Evolutionary conservation across 2,888 invertebrate genomes (phyloP).

Genomic region (Pristionchus entomophagus): DNA sequence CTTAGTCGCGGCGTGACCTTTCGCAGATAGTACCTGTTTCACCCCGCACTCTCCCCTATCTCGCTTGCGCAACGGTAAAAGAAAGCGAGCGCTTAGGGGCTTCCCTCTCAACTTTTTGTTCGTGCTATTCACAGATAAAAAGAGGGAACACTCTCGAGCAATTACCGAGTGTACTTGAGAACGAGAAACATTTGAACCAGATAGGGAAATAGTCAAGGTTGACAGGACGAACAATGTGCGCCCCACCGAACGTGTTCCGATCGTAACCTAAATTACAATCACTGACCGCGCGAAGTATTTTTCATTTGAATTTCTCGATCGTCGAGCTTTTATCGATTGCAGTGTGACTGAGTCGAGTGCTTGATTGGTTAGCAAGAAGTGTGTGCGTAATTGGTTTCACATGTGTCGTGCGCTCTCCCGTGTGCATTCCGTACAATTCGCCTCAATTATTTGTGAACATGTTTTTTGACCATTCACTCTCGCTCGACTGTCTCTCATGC

Average conservation of each 20-base stretch:
- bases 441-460: slow-evolving; percentile 16
- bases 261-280: background rate
- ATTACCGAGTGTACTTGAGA: slow-evolving; percentile 18
- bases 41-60: background rate
- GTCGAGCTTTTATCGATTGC: background rate
- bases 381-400: slow-evolving; percentile 4
- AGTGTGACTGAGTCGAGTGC: background rate
- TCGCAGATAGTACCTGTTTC: slow-evolving; percentile 36
- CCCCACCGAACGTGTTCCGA: background rate
- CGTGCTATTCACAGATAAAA: slow-evolving; percentile 14
- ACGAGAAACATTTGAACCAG: slow-evolving; percentile 12
- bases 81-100: background rate
- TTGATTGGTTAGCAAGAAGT: background rate
- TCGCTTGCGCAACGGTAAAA: slow-evolving; percentile 3
- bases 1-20: slow-evolving; percentile 13
- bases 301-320: background rate
- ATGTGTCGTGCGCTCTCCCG: background rate
- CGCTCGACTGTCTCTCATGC: slow-evolving; percentile 27
- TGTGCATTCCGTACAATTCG: background rate
- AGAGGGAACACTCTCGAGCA: slow-evolving; percentile 24
- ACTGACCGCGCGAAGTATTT: background rate
- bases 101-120: background rate
- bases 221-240: background rate
- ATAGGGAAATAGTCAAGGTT: slow-evolving; percentile 32
- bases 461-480: slow-evolving; percentile 38